These are phyloP conservation scores for Nothocercus nigrocapillus DNA, from an alignment of 2,113 vertebrate species.

Conservation along the genomic window DNA sequence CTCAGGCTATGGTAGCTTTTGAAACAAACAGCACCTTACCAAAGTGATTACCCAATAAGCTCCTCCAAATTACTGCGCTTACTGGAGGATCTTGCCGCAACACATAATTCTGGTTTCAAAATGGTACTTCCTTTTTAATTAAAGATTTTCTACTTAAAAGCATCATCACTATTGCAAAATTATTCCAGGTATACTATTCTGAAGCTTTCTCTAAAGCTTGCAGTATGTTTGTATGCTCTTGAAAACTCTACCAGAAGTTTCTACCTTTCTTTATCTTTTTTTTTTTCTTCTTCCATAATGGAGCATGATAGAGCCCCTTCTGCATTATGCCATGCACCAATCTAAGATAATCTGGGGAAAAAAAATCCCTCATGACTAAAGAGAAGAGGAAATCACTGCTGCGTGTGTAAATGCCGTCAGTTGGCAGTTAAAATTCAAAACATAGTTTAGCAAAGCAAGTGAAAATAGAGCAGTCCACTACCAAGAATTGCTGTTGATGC, in stretches of 20 bases:
- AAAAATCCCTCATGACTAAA: neutral
- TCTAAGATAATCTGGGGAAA: neutral
- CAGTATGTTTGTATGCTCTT: neutral
- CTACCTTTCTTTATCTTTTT: accelerated
- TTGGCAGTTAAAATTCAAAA: neutral
- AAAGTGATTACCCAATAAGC: neutral
- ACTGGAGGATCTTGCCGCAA: neutral
- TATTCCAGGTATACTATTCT: neutral
- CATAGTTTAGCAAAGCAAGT: neutral
- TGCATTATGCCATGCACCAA: neutral
- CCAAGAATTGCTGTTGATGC: neutral
- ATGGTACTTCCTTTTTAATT: conserved; percentile 4
- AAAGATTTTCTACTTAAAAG: conserved; percentile 9
- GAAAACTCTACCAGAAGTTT: neutral
- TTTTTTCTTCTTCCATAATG: accelerated
- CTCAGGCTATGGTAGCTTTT: neutral
- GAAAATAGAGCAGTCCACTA: neutral
- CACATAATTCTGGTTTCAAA: conserved; percentile 30
- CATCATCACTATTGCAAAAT: neutral
- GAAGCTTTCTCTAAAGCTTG: neutral
- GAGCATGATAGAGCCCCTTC: neutral
- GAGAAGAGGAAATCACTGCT: neutral
- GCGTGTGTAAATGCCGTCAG: neutral
- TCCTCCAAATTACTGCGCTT: neutral
- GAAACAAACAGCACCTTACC: conserved; percentile 6